A percentile compares a stretch with the other conserved stretches of the same genome.
phyloP scores from a whole-genome alignment of 2,113 vertebrate genomes.

The Pholis gunnellus region DNA sequence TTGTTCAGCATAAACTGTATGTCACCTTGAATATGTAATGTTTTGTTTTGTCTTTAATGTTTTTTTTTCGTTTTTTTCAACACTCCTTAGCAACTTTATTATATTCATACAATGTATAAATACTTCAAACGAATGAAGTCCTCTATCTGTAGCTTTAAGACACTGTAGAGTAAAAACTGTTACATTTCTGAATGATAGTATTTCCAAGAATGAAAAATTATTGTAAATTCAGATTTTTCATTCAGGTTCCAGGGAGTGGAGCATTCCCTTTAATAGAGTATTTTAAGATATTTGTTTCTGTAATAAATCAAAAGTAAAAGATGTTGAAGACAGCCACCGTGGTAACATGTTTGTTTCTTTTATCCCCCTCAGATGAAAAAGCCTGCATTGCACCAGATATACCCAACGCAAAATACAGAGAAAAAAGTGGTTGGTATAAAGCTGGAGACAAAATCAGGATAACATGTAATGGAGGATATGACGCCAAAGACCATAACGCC shows the following conservation, averaged over 20 bases:
- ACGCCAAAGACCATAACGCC: rapidly evolving
- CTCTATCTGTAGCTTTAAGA: too few species aligned
- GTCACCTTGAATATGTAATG: not conserved
- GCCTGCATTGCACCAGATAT: slow-evolving; percentile 45
- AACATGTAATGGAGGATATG: slow-evolving; percentile 28
- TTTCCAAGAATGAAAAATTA: not conserved
- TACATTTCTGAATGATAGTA: not conserved
- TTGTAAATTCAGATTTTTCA: not conserved
- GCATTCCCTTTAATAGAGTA: not conserved
- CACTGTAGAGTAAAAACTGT: not conserved
- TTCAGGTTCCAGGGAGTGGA: not conserved
- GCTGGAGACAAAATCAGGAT: rapidly evolving
- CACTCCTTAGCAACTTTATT: not conserved
- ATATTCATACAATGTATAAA: not conserved
- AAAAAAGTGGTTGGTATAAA: not conserved
- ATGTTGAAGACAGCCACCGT: not conserved
- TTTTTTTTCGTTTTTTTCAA: not conserved
- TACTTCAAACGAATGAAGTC: not conserved
- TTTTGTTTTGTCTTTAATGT: too few species aligned
- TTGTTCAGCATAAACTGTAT: not conserved
- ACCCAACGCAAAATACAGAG: slow-evolving; percentile 1
- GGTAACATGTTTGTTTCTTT: not conserved
- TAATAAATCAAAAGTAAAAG: too few species aligned
- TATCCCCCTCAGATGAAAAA: slow-evolving; percentile 19
- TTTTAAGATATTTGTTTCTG: too few species aligned